A percentile compares a stretch with the other conserved stretches of the same genome.
phyloP scores from a whole-genome alignment of 1,140 invertebrate genomes.

The Ctenoplectra terminalis region DNA sequence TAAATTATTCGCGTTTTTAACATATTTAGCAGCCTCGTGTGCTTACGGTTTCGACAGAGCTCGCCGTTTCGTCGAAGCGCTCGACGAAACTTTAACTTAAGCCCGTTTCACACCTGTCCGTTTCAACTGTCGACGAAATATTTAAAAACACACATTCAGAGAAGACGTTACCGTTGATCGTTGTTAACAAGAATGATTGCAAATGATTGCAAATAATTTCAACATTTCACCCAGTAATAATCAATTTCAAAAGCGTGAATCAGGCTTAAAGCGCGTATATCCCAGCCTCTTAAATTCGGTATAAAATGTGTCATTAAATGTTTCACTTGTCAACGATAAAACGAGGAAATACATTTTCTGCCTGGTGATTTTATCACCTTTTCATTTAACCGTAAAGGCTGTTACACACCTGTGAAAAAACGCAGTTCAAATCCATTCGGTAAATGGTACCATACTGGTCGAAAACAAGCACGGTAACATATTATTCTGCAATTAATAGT shows the following conservation, averaged over 20 bases:
- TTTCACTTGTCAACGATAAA: no score
- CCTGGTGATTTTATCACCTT: no score
- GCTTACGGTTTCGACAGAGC: conserved; percentile 8
- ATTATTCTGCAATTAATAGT: no score
- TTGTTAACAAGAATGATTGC: not conserved
- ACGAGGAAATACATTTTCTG: no score
- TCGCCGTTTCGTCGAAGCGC: not conserved
- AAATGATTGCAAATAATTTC: no score
- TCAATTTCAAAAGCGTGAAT: not conserved
- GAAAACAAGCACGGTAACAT: no score
- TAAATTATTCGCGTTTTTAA: conserved; percentile 21
- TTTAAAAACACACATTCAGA: not conserved
- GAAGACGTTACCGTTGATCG: not conserved
- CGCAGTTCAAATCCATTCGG: no score
- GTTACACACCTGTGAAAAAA: no score
- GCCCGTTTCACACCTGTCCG: not conserved
- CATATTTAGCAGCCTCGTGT: not conserved
- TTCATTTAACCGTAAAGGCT: no score
- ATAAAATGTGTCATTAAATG: no score
- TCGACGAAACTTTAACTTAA: not conserved
- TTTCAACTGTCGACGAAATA: not conserved
- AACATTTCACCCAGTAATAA: not conserved
- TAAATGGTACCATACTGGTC: no score
- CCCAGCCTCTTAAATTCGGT: no score
- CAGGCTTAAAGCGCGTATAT: not conserved